A percentile compares a stretch with the other conserved stretches of the same genome.
Evolutionary conservation across 92 coral and sea anemone species (phyloP).

Genomic region (Phymanthus crucifer): DNA sequence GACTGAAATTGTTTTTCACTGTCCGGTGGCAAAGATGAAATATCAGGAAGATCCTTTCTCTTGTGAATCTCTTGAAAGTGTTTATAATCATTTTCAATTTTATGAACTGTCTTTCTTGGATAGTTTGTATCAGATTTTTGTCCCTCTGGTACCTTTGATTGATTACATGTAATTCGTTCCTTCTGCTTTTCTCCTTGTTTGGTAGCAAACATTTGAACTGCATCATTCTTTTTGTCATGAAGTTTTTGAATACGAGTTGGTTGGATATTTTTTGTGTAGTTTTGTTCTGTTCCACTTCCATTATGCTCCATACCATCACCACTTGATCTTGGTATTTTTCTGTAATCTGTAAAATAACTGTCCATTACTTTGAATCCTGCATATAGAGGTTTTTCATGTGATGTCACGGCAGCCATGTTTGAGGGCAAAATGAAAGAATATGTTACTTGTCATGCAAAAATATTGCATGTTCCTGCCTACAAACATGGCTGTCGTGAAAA

Average conservation of each 20-base stretch:
- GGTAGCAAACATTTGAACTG: not conserved
- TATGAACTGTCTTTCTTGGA: not conserved
- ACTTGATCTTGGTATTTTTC: slow-evolving; percentile 91
- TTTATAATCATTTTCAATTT: slow-evolving; percentile 2
- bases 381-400: not conserved
- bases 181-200: not conserved
- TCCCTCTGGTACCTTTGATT: not conserved
- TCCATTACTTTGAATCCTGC: not conserved
- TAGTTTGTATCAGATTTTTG: not conserved
- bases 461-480: too few species aligned
- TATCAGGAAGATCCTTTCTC: not conserved
- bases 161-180: not conserved
- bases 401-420: too few species aligned
- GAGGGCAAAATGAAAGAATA: too few species aligned
- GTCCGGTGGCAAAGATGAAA: not conserved
- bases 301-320: slow-evolving; percentile 96
- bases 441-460: not conserved
- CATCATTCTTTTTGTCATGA: not conserved
- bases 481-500: too few species aligned
- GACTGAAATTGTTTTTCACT: not conserved
- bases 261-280: not conserved
- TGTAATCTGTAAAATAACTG: slow-evolving; percentile 54
- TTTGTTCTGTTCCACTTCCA: slow-evolving; percentile 22
- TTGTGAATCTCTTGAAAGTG: not conserved
- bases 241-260: slow-evolving; percentile 6